These are phyloP conservation scores for Geodia barretti DNA, from an alignment of 37 sponge, comb jelly and placozoan genomes.

Conservation along the genomic window DNA sequence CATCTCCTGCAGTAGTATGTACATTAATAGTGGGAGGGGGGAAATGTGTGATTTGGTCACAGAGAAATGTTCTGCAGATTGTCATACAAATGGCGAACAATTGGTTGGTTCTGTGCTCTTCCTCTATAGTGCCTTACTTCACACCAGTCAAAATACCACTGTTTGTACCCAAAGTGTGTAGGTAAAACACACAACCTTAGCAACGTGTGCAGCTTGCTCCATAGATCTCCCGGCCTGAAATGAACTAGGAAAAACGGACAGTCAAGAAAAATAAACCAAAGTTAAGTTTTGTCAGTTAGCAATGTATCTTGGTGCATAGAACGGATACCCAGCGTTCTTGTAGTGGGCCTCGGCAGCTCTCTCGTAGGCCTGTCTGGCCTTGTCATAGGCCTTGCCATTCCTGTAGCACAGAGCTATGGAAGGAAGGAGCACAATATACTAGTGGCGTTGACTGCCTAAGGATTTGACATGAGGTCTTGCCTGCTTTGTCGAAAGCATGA, in stretches of 20 bases:
- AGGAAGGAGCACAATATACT: not conserved
- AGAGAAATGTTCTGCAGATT: not conserved
- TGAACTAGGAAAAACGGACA: not conserved
- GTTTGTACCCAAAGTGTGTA: too few relatives aligned
- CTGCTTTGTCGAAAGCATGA: conserved; percentile 78
- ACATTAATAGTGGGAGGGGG: too few relatives aligned
- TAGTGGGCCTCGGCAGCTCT: conserved; percentile 64
- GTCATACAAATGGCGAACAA: too few relatives aligned
- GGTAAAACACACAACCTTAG: conserved; percentile 35
- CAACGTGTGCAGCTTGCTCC: conserved; percentile 72
- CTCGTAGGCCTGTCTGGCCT: conserved; percentile 53
- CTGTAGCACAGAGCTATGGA: conserved; percentile 56
- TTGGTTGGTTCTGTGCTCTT: too few relatives aligned
- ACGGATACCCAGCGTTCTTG: conserved; percentile 77
- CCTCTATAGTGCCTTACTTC: not conserved
- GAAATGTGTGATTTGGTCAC: too few relatives aligned
- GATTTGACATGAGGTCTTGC: conserved; percentile 10
- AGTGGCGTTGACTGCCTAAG: not conserved
- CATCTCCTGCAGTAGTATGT: too few relatives aligned
- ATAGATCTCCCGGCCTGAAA: conserved; percentile 47
- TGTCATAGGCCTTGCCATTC: conserved; percentile 59
- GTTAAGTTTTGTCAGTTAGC: too few relatives aligned
- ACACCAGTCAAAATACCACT: not conserved
- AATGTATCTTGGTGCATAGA: too few relatives aligned
- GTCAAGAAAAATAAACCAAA: too few relatives aligned